Evolutionary conservation across 2,113 vertebrate genomes (phyloP).

Genomic region (Plecotus auritus): DNA sequence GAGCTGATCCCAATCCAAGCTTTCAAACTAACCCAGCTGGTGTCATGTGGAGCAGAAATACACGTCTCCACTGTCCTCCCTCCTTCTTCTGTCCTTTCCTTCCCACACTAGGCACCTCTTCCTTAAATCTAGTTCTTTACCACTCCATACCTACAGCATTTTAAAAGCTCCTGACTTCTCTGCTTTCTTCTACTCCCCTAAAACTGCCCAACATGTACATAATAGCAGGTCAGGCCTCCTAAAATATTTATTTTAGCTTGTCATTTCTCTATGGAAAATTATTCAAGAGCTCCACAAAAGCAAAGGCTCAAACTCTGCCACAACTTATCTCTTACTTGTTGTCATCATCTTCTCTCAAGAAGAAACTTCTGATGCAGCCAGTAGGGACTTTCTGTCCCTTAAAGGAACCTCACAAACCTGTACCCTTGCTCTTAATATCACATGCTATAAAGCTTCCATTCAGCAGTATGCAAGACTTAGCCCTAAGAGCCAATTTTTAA

Average conservation of each 20-base stretch:
- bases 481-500: neutral
- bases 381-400: neutral
- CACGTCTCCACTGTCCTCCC: neutral
- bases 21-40: neutral
- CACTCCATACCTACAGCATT: neutral
- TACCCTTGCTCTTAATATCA: neutral
- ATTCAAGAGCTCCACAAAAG: neutral
- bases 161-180: neutral
- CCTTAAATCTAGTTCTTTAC: neutral
- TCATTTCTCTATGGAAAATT: neutral
- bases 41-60: neutral
- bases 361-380: neutral
- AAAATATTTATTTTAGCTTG: neutral
- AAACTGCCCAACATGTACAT: neutral
- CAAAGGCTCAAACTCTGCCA: neutral
- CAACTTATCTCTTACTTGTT: neutral
- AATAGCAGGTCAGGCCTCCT: neutral
- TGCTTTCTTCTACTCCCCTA: neutral
- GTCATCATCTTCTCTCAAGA: neutral
- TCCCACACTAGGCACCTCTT: neutral
- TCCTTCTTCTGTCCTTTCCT: neutral
- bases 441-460: neutral
- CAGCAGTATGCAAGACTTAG: neutral
- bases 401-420: neutral
- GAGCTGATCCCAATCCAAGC: neutral